These are phyloP conservation scores for Epizoanthus scotinus DNA, from an alignment of 92 coral and sea anemone genomes.

Conservation along the genomic window DNA sequence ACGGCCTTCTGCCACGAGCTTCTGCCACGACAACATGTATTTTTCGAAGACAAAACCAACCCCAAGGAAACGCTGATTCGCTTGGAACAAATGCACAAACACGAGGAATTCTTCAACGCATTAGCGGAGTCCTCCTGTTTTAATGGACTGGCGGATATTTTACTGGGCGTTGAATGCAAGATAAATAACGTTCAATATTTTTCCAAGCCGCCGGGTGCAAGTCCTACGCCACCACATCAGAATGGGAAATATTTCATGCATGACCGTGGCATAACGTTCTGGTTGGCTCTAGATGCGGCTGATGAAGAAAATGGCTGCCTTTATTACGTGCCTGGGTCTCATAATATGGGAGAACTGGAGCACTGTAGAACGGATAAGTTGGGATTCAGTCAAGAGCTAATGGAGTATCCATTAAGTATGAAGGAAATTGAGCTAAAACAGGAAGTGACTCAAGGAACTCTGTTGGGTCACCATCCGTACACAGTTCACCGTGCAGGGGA, in stretches of 20 bases:
- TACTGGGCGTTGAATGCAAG: conserved; percentile 29
- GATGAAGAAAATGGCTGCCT: conserved; percentile 24
- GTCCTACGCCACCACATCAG: conserved; percentile 14
- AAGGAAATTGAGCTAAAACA: conserved; percentile 17
- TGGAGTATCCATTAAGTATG: conserved; percentile 2
- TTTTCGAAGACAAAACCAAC: conserved; percentile 26
- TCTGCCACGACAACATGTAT: conserved; percentile 28
- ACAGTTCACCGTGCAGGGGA: conserved; percentile 29
- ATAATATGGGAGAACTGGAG: conserved; percentile 13
- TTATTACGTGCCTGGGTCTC: conserved; percentile 28
- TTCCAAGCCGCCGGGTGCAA: conserved; percentile 25
- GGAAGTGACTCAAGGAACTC: conserved; percentile 19
- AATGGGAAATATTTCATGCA: conserved; percentile 18
- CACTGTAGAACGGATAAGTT: conserved; percentile 6
- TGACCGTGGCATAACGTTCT: conserved; percentile 20
- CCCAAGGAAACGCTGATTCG: conserved; percentile 37
- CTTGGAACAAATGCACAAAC: conserved; percentile 30
- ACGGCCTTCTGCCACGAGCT: too few species aligned
- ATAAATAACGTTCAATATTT: conserved; percentile 19
- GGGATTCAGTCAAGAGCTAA: conserved; percentile 22
- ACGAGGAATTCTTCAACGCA: conserved; percentile 33
- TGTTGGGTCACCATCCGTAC: conserved; percentile 25
- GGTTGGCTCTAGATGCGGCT: conserved; percentile 21
- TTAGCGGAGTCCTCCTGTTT: conserved; percentile 28
- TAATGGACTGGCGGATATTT: conserved; percentile 21